These are phyloP conservation scores for Eugnorisma glareosa DNA, from an alignment of 2,888 invertebrate genomes.

Conservation along the genomic window DNA sequence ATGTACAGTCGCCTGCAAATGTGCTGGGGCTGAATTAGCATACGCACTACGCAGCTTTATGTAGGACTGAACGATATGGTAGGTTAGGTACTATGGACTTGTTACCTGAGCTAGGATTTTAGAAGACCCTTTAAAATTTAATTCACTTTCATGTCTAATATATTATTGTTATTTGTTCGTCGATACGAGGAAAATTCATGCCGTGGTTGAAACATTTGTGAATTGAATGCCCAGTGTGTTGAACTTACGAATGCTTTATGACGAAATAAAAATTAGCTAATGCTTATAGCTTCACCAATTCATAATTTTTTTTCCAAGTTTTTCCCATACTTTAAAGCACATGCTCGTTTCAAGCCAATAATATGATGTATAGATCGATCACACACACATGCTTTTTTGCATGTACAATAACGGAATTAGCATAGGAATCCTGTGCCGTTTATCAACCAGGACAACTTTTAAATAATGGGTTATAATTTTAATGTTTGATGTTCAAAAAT, in stretches of 20 bases:
- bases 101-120: not conserved
- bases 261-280: not conserved
- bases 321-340: not conserved
- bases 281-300: not conserved
- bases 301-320: not conserved
- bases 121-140: not conserved
- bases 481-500: not conserved
- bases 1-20: conserved; percentile 75
- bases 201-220: not conserved
- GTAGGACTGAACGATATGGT: not conserved
- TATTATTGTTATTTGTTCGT: not conserved
- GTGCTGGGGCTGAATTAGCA: conserved; percentile 65
- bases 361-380: conserved; percentile 71
- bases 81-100: not conserved
- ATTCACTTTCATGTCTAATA: not conserved
- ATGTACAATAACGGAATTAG: conserved; percentile 77
- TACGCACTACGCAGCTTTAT: conserved; percentile 35
- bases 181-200: not conserved
- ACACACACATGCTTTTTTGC: conserved; percentile 57
- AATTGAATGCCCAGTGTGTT: not conserved
- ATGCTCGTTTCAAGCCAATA: not conserved
- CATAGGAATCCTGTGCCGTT: conserved; percentile 83
- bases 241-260: not conserved
- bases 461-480: not conserved
- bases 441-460: conserved; percentile 67